Evolutionary conservation across 2,113 vertebrate species (phyloP).

Genomic region (Myotis yumanensis): DNA sequence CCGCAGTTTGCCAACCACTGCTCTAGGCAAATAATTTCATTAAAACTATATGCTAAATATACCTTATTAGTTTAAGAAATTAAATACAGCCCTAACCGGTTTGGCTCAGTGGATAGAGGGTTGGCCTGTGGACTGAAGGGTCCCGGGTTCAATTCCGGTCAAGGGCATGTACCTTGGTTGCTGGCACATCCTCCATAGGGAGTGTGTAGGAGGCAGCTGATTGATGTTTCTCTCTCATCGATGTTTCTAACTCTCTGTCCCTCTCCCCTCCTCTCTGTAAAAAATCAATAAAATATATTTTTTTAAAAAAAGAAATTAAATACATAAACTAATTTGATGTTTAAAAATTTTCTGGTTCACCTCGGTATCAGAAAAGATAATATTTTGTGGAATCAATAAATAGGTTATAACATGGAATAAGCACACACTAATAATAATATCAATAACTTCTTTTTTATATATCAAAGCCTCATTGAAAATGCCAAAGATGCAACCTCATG

Average conservation of each 20-base stretch:
- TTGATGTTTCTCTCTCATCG: too few species aligned
- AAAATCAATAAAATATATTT: too few species aligned
- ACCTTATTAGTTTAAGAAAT: background rate
- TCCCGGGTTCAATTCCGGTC: too few species aligned
- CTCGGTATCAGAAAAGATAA: background rate
- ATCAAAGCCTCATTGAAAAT: background rate
- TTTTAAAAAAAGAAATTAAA: conserved; percentile 6
- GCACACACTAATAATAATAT: background rate
- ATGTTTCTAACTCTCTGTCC: too few species aligned
- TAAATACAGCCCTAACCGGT: background rate
- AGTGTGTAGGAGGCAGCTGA: too few species aligned
- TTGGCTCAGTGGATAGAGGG: too few species aligned
- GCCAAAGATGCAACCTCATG: background rate
- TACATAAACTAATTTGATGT: background rate
- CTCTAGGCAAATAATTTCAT: conserved; percentile 37
- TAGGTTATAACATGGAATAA: background rate
- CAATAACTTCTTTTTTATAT: background rate
- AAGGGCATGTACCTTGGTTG: too few species aligned
- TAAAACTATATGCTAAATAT: background rate
- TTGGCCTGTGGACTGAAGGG: too few species aligned
- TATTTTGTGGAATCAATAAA: background rate
- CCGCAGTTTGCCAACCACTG: too few species aligned
- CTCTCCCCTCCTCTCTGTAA: too few species aligned
- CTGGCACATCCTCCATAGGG: too few species aligned
- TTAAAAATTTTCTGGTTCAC: background rate